These are phyloP conservation scores for Microchrysa polita DNA, from an alignment of 2,888 invertebrate genomes.

Conservation along the genomic window DNA sequence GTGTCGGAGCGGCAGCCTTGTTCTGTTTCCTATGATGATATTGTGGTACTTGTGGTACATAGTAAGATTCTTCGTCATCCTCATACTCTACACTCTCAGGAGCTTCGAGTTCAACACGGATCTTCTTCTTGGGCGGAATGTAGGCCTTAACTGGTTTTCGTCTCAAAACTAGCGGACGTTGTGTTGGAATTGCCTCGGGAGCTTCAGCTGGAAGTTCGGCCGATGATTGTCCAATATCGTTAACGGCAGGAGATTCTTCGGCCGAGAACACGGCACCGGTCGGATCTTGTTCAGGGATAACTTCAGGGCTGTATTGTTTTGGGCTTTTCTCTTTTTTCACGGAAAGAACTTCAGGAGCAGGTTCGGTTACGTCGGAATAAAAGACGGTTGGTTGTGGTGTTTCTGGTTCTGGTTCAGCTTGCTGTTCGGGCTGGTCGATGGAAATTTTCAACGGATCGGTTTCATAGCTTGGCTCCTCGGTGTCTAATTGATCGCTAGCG, in stretches of 20 bases:
- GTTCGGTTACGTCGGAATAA: conserved; percentile 31
- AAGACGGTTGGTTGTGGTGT: conserved; percentile 6
- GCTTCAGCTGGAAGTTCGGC: conserved; percentile 60
- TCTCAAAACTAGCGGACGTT: background rate
- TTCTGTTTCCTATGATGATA: conserved; percentile 22
- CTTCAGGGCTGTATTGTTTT: conserved; percentile 35
- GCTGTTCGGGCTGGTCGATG: conserved; percentile 25
- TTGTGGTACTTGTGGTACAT: background rate
- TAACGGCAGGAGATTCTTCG: conserved; percentile 53
- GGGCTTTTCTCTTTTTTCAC: conserved; percentile 30
- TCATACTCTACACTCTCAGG: conserved; percentile 49
- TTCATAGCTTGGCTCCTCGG: conserved; percentile 39
- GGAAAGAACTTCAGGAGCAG: conserved; percentile 43
- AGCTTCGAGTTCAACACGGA: conserved; percentile 49
- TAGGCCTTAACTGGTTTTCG: conserved; percentile 37
- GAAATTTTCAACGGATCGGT: conserved; percentile 24
- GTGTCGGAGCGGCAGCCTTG: background rate
- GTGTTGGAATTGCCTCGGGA: background rate
- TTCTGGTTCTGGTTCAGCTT: conserved; percentile 36
- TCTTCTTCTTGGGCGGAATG: conserved; percentile 48
- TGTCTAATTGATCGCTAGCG: background rate
- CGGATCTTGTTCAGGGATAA: conserved; percentile 34
- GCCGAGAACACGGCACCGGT: conserved; percentile 49
- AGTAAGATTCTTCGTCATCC: conserved; percentile 42
- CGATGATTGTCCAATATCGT: conserved; percentile 50